These are phyloP conservation scores for Folsomia candida DNA, from an alignment of 2,888 invertebrate genomes.

Conservation along the genomic window DNA sequence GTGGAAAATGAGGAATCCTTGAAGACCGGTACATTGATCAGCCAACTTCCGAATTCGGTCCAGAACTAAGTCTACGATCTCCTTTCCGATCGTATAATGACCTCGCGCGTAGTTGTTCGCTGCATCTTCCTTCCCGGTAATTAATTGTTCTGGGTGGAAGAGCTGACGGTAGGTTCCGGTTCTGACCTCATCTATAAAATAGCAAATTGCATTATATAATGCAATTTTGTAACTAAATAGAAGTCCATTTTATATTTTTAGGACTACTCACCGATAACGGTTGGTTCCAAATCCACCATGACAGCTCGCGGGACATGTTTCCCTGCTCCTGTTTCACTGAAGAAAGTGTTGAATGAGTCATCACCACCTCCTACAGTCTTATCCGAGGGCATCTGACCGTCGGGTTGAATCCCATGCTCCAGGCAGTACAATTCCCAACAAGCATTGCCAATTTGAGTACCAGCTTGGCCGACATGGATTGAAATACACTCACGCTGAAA, in stretches of 20 bases:
- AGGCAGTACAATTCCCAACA: constrained; percentile 81
- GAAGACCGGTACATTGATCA: constrained; percentile 75
- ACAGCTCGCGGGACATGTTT: constrained; percentile 62
- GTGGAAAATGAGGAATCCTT: constrained; percentile 86
- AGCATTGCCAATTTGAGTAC: constrained; percentile 56
- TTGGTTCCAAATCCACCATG: constrained; percentile 64
- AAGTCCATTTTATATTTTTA: too few species aligned
- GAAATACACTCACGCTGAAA: constrained; percentile 4
- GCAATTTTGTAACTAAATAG: too few species aligned
- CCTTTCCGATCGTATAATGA: constrained; percentile 72
- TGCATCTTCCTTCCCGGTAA: too few species aligned
- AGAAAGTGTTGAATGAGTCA: constrained; percentile 59
- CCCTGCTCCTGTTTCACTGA: constrained; percentile 60
- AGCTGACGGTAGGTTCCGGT: constrained; percentile 69
- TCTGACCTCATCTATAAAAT: constrained; percentile 64
- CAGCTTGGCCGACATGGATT: constrained; percentile 10
- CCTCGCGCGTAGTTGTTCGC: constrained; percentile 83
- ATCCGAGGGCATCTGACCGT: constrained; percentile 84
- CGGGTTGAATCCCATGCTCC: constrained; percentile 66
- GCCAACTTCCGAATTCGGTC: constrained; percentile 70
- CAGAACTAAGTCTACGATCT: constrained; percentile 70
- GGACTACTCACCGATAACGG: constrained; percentile 60
- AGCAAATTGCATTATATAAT: not conserved
- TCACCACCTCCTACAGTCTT: constrained; percentile 71
- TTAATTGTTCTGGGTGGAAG: constrained; percentile 72